Base-by-base conservation (phyloP, 2,797 vertebrate species). In the Todus mexicanus region DNA sequence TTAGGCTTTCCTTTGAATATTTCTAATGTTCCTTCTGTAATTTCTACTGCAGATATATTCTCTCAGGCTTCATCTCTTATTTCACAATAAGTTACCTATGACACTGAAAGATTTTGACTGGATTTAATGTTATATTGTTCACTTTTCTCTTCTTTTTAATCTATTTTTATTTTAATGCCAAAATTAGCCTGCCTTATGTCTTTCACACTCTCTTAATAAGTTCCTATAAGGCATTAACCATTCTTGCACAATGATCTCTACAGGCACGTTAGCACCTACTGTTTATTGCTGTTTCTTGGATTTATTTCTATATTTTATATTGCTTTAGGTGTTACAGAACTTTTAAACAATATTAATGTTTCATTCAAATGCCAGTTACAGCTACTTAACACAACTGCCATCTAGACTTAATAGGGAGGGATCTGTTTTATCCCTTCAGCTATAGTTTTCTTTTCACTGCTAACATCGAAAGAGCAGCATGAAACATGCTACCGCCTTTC, bases 11-110 rank as follows among this genome's bases (percentile, higher is more conserved):
- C 70, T 87, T 78, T 94, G 79, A 91, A 88, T 77, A 76, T 84
- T 92, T 94, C 89, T 95, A 75, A 92, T 79, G 80, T 92, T 92
- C 84, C 79, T 91, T 85, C 83, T 90, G 71, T 92, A 96, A 96
- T 92, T 92, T 95, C 87, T 87, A 82, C 89, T 72, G 37, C 76
- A 95, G 82, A 92, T 90, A 92, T 87, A 94, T 93, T 95, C 84
- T 95, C 75, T 33, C 50, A 68, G 70, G 79, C 87, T 95, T 95
- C 84, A 94, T 66, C 66, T 95, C 89, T 77, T 95, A 88, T 79
- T 96, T 90, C 90, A 81, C 90, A 95, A 90, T 92, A 73, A 89
- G 51, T 95, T 95, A 91, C 89, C 68, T 90, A 40, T 80, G 85
- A 92, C 87, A 92, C 76, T 45, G 85, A 88, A 92, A 94, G 77